Evolutionary conservation across 2,888 invertebrate genomes (phyloP), one percentile per base, ranked within the genome.

Genomic region (Leptopterna dolabrata): DNA sequence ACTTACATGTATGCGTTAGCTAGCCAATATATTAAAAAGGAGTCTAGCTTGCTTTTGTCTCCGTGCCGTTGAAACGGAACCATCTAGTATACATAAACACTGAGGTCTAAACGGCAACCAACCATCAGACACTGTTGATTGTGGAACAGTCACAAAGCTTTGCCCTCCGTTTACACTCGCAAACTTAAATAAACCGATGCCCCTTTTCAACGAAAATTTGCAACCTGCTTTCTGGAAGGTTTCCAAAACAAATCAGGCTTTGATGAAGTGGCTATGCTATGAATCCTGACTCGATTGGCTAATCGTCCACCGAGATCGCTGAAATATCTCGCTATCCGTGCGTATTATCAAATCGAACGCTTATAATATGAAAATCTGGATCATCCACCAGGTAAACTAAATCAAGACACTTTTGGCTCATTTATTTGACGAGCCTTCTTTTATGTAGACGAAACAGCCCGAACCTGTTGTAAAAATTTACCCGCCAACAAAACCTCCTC

Each of bases 401-500:
- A 24, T 63, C 63, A 13, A 24, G 24, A 63, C 0, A 24, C 36
- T 3, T 36, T 73, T 36, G 13, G 41, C 16, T 29, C 73, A 11
- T 36, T 73, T 73, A 55, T 11, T 80, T 27, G n/a, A 11, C n/a
- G 43, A 45, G 80, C n/a, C n/a, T n/a, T n/a, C n/a, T 76, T 76
- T n/a, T 30, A 76, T 27, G 36, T 3, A n/a, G n/a, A n/a, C n/a
- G n/a, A n/a, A n/a, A n/a, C n/a, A n/a, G n/a, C n/a, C n/a, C n/a
- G n/a, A n/a, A n/a, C n/a, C n/a, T n/a, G n/a, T n/a, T n/a, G n/a
- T n/a, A n/a, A n/a, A n/a, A n/a, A n/a, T n/a, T n/a, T n/a, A n/a
- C n/a, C n/a, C n/a, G n/a, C n/a, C n/a, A n/a, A n/a, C n/a, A n/a
- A n/a, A n/a, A n/a, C n/a, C n/a, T n/a, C n/a, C n/a, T n/a, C n/a